A percentile compares a stretch with the other conserved stretches of the same genome.
Evolutionary conservation across 2,797 vertebrate genomes (phyloP).

Genomic region (Parambassis ranga): DNA sequence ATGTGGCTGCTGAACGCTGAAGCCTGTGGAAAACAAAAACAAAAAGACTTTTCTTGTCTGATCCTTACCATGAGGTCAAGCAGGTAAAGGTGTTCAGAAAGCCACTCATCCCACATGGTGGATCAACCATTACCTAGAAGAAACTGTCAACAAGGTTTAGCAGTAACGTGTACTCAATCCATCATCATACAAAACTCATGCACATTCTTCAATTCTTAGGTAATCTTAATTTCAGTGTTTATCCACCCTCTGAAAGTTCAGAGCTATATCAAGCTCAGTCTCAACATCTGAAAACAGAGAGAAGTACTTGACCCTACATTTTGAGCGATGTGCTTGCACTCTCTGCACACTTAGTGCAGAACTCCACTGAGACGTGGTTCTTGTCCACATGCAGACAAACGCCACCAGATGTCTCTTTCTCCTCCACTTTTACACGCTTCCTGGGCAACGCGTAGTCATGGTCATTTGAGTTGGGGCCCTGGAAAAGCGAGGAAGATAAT

Average conservation of each 20-base stretch:
- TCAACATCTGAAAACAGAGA: constrained; percentile 77
- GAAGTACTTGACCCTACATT: constrained; percentile 98
- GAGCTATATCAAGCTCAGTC: constrained; percentile 73
- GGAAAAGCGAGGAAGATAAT: constrained; percentile 95
- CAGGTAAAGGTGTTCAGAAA: constrained; percentile 93
- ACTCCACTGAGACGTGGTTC: constrained; percentile 97
- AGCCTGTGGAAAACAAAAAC: constrained; percentile 24
- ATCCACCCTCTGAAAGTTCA: constrained; percentile 69
- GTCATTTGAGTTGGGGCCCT: constrained; percentile 83
- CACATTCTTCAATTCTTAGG: constrained; percentile 66
- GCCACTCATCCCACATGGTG: constrained; percentile 93
- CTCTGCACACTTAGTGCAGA: constrained; percentile 94
- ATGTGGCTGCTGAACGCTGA: constrained; percentile 30
- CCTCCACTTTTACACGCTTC: constrained; percentile 82
- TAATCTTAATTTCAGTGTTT: constrained; percentile 62
- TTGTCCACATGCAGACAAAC: constrained; percentile 96
- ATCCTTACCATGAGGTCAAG: constrained; percentile 99
- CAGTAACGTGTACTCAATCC: constrained; percentile 89
- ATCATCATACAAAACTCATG: constrained; percentile 69
- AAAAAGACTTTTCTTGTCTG: constrained; percentile 76
- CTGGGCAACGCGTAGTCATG: constrained; percentile 94
- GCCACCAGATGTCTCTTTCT: constrained; percentile 85
- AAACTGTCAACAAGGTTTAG: constrained; percentile 99
- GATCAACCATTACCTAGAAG: constrained; percentile 97
- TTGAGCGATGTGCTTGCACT: constrained; percentile 87